Evolutionary conservation across 53 echinoderm and acorn worm genomes (phyloP), one percentile per base, ranked within the genome.

Genomic region (Astropecten irregularis): DNA sequence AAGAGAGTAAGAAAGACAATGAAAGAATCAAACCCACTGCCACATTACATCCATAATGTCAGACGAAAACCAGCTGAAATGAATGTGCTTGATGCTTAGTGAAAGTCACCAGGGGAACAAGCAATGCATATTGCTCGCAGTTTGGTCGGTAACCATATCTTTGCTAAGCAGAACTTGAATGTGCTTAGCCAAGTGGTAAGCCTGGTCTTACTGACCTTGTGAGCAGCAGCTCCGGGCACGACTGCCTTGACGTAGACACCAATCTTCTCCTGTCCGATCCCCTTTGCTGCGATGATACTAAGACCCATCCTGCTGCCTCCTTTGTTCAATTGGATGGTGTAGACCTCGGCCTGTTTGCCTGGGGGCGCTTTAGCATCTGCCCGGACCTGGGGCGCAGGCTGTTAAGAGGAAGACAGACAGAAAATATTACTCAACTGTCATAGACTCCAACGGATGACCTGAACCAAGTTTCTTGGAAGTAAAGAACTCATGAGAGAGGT

Each of bases 211-310:
- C 73, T 72, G 48, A 95, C 95, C 90, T 87, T 84, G 34, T 91
- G 87, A 9, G 91, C 96, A 37, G 96, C 93, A 25, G 91, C 93
- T 1, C 93, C 96, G 4, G 93, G 93, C 30, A 96, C 96, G 19
- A 96, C 93, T 26, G 93, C 91, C 62, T 96, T 96, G 32, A 96
- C 89, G 36, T 96, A 96, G 30, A 96, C 90, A 49, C 96, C 88
- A 68, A 93, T 89, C 77, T 91, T 84, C 28, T 91, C 90, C 64
- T 96, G 96, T 6, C 81, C 88, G 22, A 63, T 73, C 46, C 92
- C 92, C 88, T 89, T 96, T 29, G 93, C 91, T 16, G 96, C 96
- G 5, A 96, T 85, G 61, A 96, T 96, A 76, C 95, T 96, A 28
- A 96, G 91, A 53, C 95, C 96, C 96, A 96, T 96, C 20, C 96